Conservation (phyloP, 2,797 vertebrate species). For the Sebastes jordani region DNA sequence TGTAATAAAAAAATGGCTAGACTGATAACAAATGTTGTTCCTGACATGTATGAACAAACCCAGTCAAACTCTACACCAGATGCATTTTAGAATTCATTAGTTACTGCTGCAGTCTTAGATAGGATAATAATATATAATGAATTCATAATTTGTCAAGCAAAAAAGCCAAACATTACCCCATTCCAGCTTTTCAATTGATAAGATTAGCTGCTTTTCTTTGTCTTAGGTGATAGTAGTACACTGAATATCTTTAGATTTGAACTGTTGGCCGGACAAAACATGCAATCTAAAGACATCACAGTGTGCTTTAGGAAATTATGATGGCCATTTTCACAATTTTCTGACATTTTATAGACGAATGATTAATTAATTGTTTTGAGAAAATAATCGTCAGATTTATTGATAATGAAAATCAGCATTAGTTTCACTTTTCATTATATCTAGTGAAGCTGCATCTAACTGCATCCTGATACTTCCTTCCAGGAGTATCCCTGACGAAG, state of each 20-base stretch:
- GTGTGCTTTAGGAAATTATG: neutral
- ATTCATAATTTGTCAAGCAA: too few species aligned
- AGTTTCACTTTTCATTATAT: neutral
- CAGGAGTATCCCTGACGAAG: slow-evolving; percentile 87
- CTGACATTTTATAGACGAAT: neutral
- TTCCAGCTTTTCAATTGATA: neutral
- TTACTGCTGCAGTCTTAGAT: neutral
- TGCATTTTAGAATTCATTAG: neutral
- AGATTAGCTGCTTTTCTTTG: neutral
- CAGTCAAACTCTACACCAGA: neutral
- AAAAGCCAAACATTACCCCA: neutral
- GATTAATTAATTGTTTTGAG: neutral
- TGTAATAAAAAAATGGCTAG: neutral
- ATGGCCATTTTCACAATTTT: neutral
- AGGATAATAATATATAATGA: fast-evolving
- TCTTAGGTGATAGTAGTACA: neutral
- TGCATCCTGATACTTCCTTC: slow-evolving; percentile 15
- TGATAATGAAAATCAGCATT: neutral
- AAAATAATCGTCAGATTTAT: neutral
- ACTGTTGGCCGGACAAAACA: neutral
- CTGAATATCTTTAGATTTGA: neutral
- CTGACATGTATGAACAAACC: neutral
- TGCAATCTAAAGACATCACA: neutral
- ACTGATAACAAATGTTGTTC: neutral
- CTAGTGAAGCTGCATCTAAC: neutral